phyloP scores from a whole-genome alignment of 2,113 vertebrate genomes.

The Megaceryle maxima region DNA sequence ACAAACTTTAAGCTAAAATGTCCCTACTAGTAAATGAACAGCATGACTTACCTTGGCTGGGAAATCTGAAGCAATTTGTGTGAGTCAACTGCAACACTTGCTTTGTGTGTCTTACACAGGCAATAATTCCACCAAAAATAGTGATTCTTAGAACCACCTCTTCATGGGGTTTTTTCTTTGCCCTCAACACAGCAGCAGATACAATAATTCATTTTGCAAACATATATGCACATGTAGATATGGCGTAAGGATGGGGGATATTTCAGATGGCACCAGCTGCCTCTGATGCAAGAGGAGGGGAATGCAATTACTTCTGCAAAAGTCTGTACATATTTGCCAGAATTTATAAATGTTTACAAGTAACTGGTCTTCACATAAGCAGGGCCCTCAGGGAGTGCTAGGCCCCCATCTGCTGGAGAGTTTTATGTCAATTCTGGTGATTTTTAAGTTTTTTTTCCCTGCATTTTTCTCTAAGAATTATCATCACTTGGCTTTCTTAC shows the following conservation, averaged over 20 bases:
- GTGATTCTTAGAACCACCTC: neutral
- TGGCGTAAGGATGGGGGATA: neutral
- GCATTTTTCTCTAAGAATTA: constrained; percentile 60
- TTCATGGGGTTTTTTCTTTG: neutral
- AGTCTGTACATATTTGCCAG: constrained; percentile 65
- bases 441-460: constrained; percentile 56
- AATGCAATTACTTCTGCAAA: constrained; percentile 49
- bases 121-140: neutral
- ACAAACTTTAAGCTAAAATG: neutral
- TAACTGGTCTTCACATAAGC: constrained; percentile 64
- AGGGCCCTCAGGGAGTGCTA: constrained; percentile 68
- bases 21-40: neutral
- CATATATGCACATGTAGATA: fast-evolving
- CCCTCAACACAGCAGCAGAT: neutral
- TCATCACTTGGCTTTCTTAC: constrained; percentile 58
- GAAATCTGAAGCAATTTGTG: neutral
- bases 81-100: neutral
- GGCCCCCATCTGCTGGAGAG: constrained; percentile 71
- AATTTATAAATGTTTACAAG: constrained; percentile 71
- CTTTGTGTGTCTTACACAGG: neutral
- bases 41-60: neutral
- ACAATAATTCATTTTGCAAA: neutral
- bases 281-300: constrained; percentile 35
- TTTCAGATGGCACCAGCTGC: constrained; percentile 48
- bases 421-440: constrained; percentile 70